Percentiles rank a stretch among this genome's conserved stretches.
These are phyloP conservation scores for Plecotus auritus DNA, from an alignment of 2,113 vertebrate genomes.

Conservation along the genomic window DNA sequence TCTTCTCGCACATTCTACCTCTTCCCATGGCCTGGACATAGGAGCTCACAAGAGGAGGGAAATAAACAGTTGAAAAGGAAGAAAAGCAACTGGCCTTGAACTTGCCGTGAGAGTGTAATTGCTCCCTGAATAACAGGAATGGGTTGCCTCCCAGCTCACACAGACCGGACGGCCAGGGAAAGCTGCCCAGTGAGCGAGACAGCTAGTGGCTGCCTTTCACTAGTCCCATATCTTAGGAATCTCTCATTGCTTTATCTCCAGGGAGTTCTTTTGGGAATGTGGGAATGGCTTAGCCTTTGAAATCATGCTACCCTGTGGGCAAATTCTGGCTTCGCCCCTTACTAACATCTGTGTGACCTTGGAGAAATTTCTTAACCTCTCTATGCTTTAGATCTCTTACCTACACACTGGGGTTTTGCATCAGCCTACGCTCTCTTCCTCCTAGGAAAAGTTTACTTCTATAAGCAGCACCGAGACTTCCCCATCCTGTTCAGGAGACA, in stretches of 20 bases:
- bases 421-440: neutral
- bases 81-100: neutral
- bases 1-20: neutral
- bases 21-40: neutral
- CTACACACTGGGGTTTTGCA: neutral
- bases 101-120: neutral
- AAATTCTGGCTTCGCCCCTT: neutral
- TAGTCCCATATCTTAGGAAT: neutral
- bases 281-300: neutral
- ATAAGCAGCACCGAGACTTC: neutral
- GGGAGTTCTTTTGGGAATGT: neutral
- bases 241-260: neutral
- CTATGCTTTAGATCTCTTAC: neutral
- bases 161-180: neutral
- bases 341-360: neutral
- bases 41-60: neutral
- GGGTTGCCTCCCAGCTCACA: neutral
- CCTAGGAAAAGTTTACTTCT: neutral
- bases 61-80: neutral
- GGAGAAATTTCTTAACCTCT: neutral
- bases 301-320: neutral
- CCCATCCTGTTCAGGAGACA: neutral
- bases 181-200: neutral
- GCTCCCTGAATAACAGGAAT: neutral
- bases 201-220: neutral